A percentile compares a stretch with the other conserved stretches of the same genome.
Conservation (phyloP, 2,888 invertebrate species). For the Morpho achilles region DNA sequence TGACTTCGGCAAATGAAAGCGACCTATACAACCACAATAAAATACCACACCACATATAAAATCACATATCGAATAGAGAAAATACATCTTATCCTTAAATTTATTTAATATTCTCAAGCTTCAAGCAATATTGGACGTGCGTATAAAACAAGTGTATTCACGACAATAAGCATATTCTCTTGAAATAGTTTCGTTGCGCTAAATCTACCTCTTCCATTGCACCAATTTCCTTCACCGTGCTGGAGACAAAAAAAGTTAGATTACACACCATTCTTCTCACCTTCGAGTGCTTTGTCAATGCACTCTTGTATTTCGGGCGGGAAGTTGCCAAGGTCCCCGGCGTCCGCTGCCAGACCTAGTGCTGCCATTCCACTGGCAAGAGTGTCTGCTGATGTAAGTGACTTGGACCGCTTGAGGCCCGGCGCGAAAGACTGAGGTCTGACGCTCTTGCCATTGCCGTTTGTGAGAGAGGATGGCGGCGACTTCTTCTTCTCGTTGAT, state of each 20-base stretch:
- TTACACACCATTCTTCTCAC: slow-evolving; percentile 47
- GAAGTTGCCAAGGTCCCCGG: slow-evolving; percentile 87
- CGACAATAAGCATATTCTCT: slow-evolving; percentile 10
- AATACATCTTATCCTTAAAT: too few species aligned
- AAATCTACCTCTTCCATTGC: slow-evolving; percentile 13
- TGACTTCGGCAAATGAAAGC: too few species aligned
- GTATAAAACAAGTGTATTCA: not conserved
- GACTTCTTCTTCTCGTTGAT: slow-evolving; percentile 71
- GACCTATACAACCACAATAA: too few species aligned
- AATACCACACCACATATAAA: too few species aligned
- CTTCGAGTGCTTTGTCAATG: slow-evolving; percentile 86
- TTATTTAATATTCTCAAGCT: too few species aligned
- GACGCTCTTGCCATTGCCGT: slow-evolving; percentile 66
- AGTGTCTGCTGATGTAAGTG: slow-evolving; percentile 87
- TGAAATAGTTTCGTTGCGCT: not conserved
- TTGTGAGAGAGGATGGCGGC: slow-evolving; percentile 61
- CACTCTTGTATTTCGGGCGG: slow-evolving; percentile 85
- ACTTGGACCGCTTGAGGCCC: slow-evolving; percentile 89
- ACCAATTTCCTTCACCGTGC: slow-evolving; percentile 28
- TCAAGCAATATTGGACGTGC: not conserved
- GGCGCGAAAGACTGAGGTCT: slow-evolving; percentile 65
- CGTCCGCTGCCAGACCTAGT: slow-evolving; percentile 83
- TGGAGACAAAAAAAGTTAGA: slow-evolving; percentile 24
- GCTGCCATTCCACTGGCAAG: slow-evolving; percentile 83
- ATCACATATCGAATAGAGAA: too few species aligned